Evolutionary conservation across 2,888 invertebrate genomes (phyloP), one percentile per base, ranked within the genome.

Genomic region (Macaria liturata): DNA sequence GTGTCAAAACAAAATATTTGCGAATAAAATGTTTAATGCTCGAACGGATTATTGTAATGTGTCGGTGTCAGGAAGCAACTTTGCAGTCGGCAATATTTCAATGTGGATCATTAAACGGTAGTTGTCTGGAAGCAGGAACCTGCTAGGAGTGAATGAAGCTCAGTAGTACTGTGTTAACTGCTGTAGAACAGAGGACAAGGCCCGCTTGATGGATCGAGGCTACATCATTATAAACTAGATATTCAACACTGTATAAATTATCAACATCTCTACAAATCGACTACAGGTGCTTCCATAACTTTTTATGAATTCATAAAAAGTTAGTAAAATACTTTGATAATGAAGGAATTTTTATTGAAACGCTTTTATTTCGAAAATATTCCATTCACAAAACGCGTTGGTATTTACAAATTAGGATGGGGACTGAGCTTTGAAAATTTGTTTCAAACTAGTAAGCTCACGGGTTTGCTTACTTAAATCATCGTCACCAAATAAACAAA

Each of bases 131-230:
- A 20, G 20, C 20, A 20, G 52, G 46, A 43, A 51, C 57, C 40
- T 48, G 48, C 53, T 54, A 37, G 60, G 65, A 66, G 67, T 71
- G 70, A 71, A 71, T 71, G 70, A 68, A 70, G 57, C 62, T 62
- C 62, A 62, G 62, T 65, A 60, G 51, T 54, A 39, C 20, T 20
- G 20, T 20, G 20, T 20, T 20, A 20, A 20, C 49, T 9, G 55
- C n/a, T 55, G 56, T 59, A 37, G 32, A 40, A 47, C 62, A 47
- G 63, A 61, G 67, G 65, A 68, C 69, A 68, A 71, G 68, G 69
- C 57, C 66, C 61, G 58, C 60, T 54, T 65, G 70, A 70, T 58
- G 46, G 68, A 66, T 60, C 66, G 68, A 69, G 66, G 70, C 58
- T 65, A 62, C 48, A 54, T 37, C 47, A 66, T 60, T 58, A 57